These are phyloP conservation scores for Perizoma affinitatum DNA, from an alignment of 2,888 invertebrate genomes.

Conservation along the genomic window DNA sequence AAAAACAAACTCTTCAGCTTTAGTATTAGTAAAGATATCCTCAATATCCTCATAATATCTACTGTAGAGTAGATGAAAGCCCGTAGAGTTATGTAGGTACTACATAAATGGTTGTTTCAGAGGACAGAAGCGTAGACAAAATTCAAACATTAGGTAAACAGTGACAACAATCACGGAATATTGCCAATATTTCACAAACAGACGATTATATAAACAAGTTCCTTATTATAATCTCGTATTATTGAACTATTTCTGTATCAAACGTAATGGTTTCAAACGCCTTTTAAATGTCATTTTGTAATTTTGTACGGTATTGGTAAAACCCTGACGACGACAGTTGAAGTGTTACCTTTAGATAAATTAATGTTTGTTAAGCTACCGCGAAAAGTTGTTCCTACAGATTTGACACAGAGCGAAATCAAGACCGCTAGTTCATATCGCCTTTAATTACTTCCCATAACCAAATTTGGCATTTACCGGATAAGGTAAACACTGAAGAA, in stretches of 20 bases:
- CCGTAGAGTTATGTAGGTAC: too few relatives aligned
- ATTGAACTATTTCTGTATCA: constrained; percentile 16
- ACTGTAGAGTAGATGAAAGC: too few relatives aligned
- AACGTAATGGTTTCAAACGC: constrained; percentile 19
- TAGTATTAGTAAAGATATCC: too few relatives aligned
- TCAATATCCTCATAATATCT: too few relatives aligned
- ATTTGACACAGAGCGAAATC: constrained; percentile 1
- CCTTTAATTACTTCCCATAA: too few relatives aligned
- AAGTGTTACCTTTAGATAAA: constrained; percentile 38
- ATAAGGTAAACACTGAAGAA: too few relatives aligned
- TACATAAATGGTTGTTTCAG: too few relatives aligned
- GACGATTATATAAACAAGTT: not conserved
- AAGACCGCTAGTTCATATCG: not conserved
- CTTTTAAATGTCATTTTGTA: constrained; percentile 26
- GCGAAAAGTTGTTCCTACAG: constrained; percentile 16
- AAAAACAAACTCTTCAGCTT: too few relatives aligned
- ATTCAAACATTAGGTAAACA: too few relatives aligned
- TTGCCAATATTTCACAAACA: constrained; percentile 1
- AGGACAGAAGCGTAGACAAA: too few relatives aligned
- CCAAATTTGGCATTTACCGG: too few relatives aligned
- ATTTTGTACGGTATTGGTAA: constrained; percentile 21
- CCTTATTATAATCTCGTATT: constrained; percentile 3
- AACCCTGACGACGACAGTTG: constrained; percentile 26
- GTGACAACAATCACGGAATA: not conserved
- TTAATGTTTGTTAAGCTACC: constrained; percentile 28